phyloP scores from a whole-genome alignment of 2,113 vertebrate species.

The Eonycteris spelaea region DNA sequence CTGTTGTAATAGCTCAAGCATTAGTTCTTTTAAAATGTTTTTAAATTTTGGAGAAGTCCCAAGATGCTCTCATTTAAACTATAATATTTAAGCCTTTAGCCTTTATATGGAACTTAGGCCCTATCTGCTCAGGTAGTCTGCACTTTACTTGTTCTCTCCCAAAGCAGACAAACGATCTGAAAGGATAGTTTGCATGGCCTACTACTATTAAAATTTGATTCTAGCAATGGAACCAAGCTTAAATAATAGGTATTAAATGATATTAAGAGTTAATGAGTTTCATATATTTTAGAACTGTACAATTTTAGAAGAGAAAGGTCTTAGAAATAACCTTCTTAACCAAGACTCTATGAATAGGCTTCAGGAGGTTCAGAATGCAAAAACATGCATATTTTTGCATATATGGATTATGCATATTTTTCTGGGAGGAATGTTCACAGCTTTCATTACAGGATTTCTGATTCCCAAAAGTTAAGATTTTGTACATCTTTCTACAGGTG shows the following conservation, averaged over 20 bases:
- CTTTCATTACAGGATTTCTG: not conserved
- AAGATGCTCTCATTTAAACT: not conserved
- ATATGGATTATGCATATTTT: not conserved
- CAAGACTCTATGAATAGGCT: not conserved
- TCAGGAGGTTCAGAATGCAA: not conserved
- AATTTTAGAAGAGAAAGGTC: not conserved
- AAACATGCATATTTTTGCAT: not conserved
- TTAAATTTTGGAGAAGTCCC: not conserved
- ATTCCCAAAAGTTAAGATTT: not conserved
- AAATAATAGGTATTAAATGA: not conserved
- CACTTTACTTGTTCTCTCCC: not conserved
- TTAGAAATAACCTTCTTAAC: not conserved
- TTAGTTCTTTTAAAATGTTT: conserved; percentile 12
- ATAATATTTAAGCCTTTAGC: not conserved
- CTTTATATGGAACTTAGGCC: not conserved
- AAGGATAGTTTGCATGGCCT: not conserved
- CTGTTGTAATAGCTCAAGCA: not conserved
- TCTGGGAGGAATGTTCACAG: not conserved
- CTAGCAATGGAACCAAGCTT: not conserved
- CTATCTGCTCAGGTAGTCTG: not conserved
- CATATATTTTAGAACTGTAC: not conserved
- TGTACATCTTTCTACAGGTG: not conserved
- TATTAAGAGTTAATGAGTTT: not conserved
- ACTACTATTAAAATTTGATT: not conserved
- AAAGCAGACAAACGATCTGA: not conserved